Evolutionary conservation across 2,113 vertebrate genomes (phyloP).

Genomic region (Nipponia nippon): DNA sequence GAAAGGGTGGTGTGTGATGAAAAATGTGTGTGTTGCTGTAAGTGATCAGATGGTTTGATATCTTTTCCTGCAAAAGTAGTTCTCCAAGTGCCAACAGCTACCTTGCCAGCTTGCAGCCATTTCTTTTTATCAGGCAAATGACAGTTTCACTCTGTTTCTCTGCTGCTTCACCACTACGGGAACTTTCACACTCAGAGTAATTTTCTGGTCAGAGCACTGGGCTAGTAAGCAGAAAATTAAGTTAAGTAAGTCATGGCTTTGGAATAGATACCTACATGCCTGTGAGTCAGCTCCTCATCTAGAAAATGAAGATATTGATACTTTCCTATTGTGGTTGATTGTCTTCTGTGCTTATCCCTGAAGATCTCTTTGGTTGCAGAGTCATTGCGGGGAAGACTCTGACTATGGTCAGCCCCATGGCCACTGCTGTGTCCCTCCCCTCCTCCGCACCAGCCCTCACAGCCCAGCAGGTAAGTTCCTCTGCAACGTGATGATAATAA

Average conservation of each 20-base stretch:
- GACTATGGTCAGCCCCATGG: neutral
- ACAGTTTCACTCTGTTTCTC: neutral
- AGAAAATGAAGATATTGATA: neutral
- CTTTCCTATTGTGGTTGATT: neutral
- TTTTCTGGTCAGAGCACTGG: neutral
- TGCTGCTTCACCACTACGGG: neutral
- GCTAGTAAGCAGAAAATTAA: constrained; percentile 5
- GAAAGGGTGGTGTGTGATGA: neutral
- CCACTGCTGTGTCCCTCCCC: neutral
- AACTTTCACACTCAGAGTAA: neutral
- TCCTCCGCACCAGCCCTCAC: neutral
- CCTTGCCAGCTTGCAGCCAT: neutral
- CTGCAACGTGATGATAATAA: neutral
- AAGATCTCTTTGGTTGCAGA: neutral
- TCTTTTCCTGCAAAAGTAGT: neutral
- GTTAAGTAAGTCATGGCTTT: neutral
- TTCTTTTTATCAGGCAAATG: neutral
- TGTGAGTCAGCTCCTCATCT: neutral
- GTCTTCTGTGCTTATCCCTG: neutral
- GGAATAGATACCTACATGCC: neutral
- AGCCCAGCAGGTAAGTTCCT: neutral
- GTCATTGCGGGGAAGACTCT: neutral
- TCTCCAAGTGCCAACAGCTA: neutral
- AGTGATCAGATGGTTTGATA: neutral
- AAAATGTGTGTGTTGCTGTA: neutral